Evolutionary conservation across 2,113 vertebrate genomes (phyloP).

Genomic region (Archilochus colubris): DNA sequence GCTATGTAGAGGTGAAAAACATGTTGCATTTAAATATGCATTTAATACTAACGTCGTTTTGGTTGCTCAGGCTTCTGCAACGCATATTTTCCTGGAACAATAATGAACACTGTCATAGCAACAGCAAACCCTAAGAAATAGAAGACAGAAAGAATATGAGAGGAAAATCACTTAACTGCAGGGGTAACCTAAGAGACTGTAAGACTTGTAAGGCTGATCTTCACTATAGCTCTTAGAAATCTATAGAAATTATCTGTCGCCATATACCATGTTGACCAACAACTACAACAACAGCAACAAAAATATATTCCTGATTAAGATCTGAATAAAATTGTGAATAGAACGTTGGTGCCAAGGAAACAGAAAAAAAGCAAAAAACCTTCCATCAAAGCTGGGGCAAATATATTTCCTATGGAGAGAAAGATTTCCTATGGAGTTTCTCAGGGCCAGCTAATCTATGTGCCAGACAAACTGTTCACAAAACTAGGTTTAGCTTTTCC

Average conservation of each 20-base stretch:
- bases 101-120: background rate
- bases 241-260: background rate
- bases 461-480: slow-evolving; percentile 25
- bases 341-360: background rate
- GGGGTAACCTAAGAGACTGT: background rate
- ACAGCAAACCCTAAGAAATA: background rate
- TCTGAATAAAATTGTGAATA: background rate
- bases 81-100: background rate
- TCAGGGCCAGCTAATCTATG: background rate
- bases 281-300: background rate
- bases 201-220: background rate
- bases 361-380: background rate
- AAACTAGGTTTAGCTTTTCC: slow-evolving; percentile 8
- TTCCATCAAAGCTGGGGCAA: background rate
- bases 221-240: background rate
- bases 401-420: background rate
- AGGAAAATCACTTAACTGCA: background rate
- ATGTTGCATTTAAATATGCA: background rate
- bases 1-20: background rate
- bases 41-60: background rate
- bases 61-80: background rate
- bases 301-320: background rate
- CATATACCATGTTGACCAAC: background rate
- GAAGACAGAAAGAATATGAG: background rate
- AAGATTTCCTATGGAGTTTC: background rate